phyloP scores from a whole-genome alignment of 2,113 vertebrate species.

The Eptesicus fuscus region DNA sequence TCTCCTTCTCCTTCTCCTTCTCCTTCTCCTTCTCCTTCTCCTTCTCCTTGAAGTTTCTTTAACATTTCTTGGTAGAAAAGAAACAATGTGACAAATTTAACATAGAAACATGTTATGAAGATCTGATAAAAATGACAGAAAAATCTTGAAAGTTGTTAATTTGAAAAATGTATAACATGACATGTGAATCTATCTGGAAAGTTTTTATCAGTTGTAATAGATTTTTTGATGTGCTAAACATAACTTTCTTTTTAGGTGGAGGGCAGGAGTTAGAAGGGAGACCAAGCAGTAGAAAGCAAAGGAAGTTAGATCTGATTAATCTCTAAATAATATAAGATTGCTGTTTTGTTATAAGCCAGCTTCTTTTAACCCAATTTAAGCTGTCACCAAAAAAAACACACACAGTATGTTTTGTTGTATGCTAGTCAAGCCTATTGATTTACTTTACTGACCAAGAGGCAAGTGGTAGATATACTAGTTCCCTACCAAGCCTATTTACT shows the following conservation, averaged over 20 bases:
- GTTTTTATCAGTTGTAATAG: slow-evolving; percentile 34
- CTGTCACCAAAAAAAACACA: neutral
- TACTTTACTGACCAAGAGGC: neutral
- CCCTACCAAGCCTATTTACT: neutral
- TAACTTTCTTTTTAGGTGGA: neutral
- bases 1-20: too few species aligned
- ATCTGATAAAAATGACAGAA: slow-evolving; percentile 46
- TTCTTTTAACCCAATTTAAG: neutral
- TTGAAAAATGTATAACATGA: slow-evolving; percentile 53
- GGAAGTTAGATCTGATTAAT: neutral
- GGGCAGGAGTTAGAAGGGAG: neutral
- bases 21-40: too few species aligned
- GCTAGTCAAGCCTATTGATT: neutral
- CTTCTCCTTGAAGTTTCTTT: too few species aligned
- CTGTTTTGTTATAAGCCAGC: neutral
- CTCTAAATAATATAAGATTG: neutral
- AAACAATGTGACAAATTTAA: slow-evolving; percentile 49
- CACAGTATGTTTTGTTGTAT: neutral
- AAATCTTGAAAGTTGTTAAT: slow-evolving; percentile 26
- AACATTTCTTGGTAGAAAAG: neutral
- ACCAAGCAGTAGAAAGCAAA: neutral
- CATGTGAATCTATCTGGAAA: slow-evolving; percentile 30
- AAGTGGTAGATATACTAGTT: neutral
- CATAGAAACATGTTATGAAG: slow-evolving; percentile 33
- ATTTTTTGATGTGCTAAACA: slow-evolving; percentile 15